Conservation (phyloP, 2,888 invertebrate species). For the Orthosia incerta region DNA sequence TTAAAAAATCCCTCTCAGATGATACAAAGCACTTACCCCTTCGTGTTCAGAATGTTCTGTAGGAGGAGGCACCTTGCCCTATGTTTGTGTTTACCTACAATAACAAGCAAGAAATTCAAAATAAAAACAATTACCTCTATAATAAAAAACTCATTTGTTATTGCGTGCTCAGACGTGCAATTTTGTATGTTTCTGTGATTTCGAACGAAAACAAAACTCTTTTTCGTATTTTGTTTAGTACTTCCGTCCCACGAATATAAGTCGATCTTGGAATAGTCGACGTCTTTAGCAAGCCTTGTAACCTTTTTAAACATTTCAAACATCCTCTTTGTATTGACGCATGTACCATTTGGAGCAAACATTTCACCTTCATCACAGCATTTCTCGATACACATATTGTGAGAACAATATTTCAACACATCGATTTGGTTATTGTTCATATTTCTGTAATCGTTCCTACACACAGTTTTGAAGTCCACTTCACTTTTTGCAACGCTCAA, state of each 20-base stretch:
- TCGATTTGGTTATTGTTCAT: neutral
- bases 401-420: slow-evolving; percentile 15
- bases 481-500: slow-evolving; percentile 33
- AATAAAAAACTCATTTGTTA: slow-evolving; percentile 11
- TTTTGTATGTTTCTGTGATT: slow-evolving; percentile 2
- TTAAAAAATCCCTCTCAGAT: too few relatives aligned
- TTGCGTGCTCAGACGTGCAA: slow-evolving; percentile 12
- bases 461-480: slow-evolving; percentile 5
- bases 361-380: slow-evolving; percentile 31
- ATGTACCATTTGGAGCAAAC: neutral
- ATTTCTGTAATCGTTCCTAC: slow-evolving; percentile 20
- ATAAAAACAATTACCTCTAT: slow-evolving; percentile 31
- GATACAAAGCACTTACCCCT: too few relatives aligned
- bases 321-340: neutral
- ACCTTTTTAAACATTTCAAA: fast-evolving
- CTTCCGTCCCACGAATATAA: slow-evolving; percentile 35
- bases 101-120: too few relatives aligned
- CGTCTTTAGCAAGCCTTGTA: neutral
- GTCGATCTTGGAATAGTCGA: slow-evolving; percentile 16
- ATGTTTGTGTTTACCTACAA: too few relatives aligned
- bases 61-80: too few relatives aligned
- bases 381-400: slow-evolving; percentile 27
- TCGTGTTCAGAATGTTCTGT: too few relatives aligned
- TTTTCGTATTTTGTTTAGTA: neutral
- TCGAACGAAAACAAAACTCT: slow-evolving; percentile 21